A percentile compares a stretch with the other conserved stretches of the same genome.
These are phyloP conservation scores for Nasonia longicornis DNA, from an alignment of 1,140 invertebrate genomes.

Conservation along the genomic window DNA sequence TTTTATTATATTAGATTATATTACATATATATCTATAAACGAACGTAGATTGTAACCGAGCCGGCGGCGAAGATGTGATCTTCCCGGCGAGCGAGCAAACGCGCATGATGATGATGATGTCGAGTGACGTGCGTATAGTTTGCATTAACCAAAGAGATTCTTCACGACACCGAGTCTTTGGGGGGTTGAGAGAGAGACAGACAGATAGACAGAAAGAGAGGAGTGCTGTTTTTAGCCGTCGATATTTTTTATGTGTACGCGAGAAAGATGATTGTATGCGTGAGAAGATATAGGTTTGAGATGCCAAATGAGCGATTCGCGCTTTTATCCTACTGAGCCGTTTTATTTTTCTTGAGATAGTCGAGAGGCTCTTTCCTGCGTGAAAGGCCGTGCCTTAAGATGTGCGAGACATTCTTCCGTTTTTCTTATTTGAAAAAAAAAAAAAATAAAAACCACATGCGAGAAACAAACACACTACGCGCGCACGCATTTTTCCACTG, in stretches of 20 bases:
- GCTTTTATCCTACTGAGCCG: constrained; percentile 43
- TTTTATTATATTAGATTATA: constrained; percentile 29
- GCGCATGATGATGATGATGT: neutral
- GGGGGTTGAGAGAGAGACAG: neutral
- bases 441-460: neutral
- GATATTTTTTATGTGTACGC: constrained; percentile 27
- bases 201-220: constrained; percentile 31
- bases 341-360: constrained; percentile 45
- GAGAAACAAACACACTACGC: neutral
- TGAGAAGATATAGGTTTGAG: neutral
- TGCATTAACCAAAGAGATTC: constrained; percentile 47
- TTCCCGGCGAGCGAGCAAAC: neutral
- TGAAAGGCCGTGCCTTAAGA: constrained; percentile 45
- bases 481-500: neutral
- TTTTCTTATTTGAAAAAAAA: neutral
- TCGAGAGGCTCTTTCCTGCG: constrained; percentile 41
- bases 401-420: constrained; percentile 12
- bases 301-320: constrained; percentile 35
- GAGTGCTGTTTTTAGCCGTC: constrained; percentile 16
- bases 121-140: constrained; percentile 13
- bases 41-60: constrained; percentile 12
- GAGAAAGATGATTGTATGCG: neutral
- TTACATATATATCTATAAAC: neutral
- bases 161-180: constrained; percentile 38
- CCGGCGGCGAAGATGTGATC: constrained; percentile 12